A percentile compares a stretch with the other conserved stretches of the same genome.
phyloP scores from a whole-genome alignment of 2,888 invertebrate species.

The Drosophila putrida region DNA sequence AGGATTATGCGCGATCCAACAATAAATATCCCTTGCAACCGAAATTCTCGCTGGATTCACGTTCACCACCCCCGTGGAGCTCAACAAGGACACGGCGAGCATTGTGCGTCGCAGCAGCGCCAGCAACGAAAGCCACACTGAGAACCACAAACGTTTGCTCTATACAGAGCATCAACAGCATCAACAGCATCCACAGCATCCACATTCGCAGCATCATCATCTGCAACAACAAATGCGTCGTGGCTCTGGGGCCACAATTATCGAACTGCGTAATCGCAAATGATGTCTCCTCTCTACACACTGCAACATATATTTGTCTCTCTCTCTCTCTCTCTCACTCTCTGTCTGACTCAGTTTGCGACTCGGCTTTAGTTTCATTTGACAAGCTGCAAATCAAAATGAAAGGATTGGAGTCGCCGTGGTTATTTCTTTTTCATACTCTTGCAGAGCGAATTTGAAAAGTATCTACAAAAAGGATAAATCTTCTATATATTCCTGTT shows the following conservation, averaged over 20 bases:
- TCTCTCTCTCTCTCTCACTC: background rate
- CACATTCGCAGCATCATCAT: slow-evolving; percentile 77
- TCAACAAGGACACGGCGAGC: slow-evolving; percentile 85
- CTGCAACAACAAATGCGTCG: slow-evolving; percentile 76
- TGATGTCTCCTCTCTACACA: slow-evolving; percentile 28
- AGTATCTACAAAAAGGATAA: too few species aligned
- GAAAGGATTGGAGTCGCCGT: slow-evolving; percentile 65
- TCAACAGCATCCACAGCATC: slow-evolving; percentile 74
- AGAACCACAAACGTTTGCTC: slow-evolving; percentile 37
- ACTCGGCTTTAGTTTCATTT: slow-evolving; percentile 85
- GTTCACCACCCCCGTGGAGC: slow-evolving; percentile 84
- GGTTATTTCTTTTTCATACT: slow-evolving; percentile 1
- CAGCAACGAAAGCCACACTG: slow-evolving; percentile 39
- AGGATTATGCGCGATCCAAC: slow-evolving; percentile 68
- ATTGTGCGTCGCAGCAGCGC: slow-evolving; percentile 87
- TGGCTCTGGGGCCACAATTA: slow-evolving; percentile 87
- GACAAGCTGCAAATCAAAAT: slow-evolving; percentile 85
- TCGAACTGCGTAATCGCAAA: slow-evolving; percentile 86
- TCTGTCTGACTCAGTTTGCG: background rate
- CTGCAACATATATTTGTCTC: slow-evolving; percentile 1
- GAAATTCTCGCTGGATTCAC: slow-evolving; percentile 83
- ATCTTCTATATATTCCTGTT: too few species aligned
- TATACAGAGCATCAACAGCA: slow-evolving; percentile 33
- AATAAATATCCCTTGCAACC: slow-evolving; percentile 73
- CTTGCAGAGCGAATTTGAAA: background rate